Evolutionary conservation across 2,888 invertebrate genomes (phyloP).

Genomic region (Eucera pruinosa): DNA sequence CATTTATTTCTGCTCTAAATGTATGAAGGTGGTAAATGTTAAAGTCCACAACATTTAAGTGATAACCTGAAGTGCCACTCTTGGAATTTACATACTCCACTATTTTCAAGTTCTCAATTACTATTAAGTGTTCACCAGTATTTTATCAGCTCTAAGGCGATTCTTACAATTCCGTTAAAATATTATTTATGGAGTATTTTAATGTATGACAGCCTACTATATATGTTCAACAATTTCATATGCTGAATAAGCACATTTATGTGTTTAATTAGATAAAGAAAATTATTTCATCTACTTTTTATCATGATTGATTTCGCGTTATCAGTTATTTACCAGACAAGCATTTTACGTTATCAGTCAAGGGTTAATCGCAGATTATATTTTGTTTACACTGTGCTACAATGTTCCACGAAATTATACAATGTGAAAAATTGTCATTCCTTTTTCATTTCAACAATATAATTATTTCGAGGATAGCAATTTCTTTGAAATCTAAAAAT

Average conservation of each 20-base stretch:
- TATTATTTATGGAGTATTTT: background rate
- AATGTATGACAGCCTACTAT: no score
- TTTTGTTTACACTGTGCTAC: background rate
- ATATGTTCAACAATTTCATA: no score
- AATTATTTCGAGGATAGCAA: background rate
- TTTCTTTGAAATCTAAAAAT: background rate
- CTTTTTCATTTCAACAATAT: background rate
- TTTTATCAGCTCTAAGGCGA: no score
- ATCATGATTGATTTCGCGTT: constrained; percentile 11
- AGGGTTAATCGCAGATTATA: constrained; percentile 11
- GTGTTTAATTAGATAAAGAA: constrained; percentile 5
- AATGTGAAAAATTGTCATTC: background rate
- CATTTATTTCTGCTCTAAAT: no score
- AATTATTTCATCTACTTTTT: background rate
- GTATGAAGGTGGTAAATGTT: no score
- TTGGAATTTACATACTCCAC: no score
- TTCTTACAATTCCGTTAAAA: no score
- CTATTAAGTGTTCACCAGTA: no score
- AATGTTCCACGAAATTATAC: background rate
- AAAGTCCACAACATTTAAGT: no score
- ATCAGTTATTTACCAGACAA: constrained; percentile 26
- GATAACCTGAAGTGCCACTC: no score
- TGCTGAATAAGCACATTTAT: background rate
- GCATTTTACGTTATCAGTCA: constrained; percentile 1
- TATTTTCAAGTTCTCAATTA: no score